Percentiles rank a stretch among this genome's conserved stretches.
Conservation (phyloP, 92 coral and sea anemone species). For the Epizoanthus rinbou region DNA sequence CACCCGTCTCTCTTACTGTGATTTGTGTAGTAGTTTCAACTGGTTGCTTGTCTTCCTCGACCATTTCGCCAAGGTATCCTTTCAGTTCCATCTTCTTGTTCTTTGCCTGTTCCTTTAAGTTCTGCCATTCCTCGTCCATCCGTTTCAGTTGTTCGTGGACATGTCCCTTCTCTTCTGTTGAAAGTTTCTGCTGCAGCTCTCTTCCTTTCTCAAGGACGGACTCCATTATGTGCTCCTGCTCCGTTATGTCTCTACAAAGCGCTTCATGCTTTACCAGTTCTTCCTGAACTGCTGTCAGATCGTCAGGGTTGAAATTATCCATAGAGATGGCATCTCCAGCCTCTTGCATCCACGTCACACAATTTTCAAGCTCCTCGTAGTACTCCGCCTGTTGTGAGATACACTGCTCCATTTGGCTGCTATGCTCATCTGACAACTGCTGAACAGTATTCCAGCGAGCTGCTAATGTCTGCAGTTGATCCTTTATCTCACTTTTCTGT, state of each 20-base stretch:
- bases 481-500: constrained; percentile 51
- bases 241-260: constrained; percentile 66
- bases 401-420: constrained; percentile 84
- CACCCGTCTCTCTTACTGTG: neutral
- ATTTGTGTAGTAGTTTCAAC: neutral
- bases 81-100: constrained; percentile 77
- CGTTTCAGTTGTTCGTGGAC: constrained; percentile 85
- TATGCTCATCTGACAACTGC: constrained; percentile 68
- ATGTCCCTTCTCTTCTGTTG: constrained; percentile 65
- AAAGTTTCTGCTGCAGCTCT: constrained; percentile 66
- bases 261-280: constrained; percentile 69
- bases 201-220: constrained; percentile 79
- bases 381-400: constrained; percentile 87
- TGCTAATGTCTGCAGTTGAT: constrained; percentile 64
- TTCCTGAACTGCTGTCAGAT: constrained; percentile 47
- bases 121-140: constrained; percentile 84
- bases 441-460: constrained; percentile 78
- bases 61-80: constrained; percentile 61
- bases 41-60: constrained; percentile 20
- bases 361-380: constrained; percentile 84
- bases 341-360: constrained; percentile 92
- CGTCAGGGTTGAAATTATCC: constrained; percentile 54
- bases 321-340: constrained; percentile 70
- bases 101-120: constrained; percentile 75
- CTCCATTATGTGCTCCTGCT: constrained; percentile 49